Conservation (phyloP, 1,140 invertebrate genomes). For the Apolygus lucorum region DNA sequence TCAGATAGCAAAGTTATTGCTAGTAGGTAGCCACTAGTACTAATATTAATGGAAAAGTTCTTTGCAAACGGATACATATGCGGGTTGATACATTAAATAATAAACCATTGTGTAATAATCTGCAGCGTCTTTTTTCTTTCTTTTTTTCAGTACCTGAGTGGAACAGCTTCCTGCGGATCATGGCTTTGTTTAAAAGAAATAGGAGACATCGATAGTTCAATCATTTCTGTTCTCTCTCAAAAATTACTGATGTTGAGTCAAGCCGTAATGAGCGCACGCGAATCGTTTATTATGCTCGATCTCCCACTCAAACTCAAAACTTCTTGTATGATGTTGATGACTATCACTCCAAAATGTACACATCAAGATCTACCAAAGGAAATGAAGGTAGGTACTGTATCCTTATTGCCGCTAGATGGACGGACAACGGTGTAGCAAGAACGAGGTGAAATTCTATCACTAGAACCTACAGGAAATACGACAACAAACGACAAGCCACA, state of each 20-base stretch:
- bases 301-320: not conserved
- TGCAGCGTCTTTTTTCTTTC: too few species aligned
- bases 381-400: conserved; percentile 25
- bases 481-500: too few species aligned
- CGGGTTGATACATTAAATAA: too few species aligned
- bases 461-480: too few species aligned
- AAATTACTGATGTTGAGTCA: not conserved
- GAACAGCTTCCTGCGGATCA: not conserved
- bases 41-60: too few species aligned
- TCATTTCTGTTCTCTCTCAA: not conserved
- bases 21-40: too few species aligned
- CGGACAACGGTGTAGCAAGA: too few species aligned
- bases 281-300: not conserved
- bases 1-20: too few species aligned
- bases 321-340: not conserved
- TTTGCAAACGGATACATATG: too few species aligned
- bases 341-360: not conserved
- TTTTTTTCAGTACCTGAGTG: not conserved
- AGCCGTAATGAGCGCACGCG: not conserved
- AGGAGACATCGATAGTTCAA: not conserved
- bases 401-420: too few species aligned
- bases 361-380: not conserved
- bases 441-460: too few species aligned
- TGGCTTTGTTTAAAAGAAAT: not conserved
- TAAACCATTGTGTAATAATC: too few species aligned